These are phyloP conservation scores for Notothenia rossii DNA, from an alignment of 2,113 vertebrate genomes.

Conservation along the genomic window DNA sequence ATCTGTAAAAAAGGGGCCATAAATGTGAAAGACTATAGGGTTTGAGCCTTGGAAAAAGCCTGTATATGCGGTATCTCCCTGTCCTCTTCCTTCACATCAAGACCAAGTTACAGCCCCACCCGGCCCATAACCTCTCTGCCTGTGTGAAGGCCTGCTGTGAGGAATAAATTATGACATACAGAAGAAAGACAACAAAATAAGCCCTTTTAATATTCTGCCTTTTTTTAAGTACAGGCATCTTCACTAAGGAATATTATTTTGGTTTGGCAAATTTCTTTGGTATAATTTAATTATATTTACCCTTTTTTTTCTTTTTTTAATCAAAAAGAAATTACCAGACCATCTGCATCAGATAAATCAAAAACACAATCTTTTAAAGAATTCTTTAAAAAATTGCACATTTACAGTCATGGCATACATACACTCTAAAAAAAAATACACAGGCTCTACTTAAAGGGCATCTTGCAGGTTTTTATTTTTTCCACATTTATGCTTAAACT, in stretches of 20 bases:
- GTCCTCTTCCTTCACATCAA: constrained; percentile 10
- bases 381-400: no score
- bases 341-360: neutral
- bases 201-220: neutral
- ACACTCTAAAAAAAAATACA: no score
- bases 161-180: neutral
- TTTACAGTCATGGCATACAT: no score
- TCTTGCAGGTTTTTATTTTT: no score
- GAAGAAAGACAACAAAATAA: neutral
- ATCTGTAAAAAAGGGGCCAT: constrained; percentile 42
- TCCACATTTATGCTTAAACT: no score
- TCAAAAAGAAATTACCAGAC: neutral
- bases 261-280: neutral
- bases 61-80: constrained; percentile 21
- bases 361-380: no score
- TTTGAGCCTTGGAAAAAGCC: constrained; percentile 50
- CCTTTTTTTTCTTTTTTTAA: no score
- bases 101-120: constrained; percentile 26
- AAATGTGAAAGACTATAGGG: constrained; percentile 49
- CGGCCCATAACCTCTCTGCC: constrained; percentile 20
- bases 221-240: neutral
- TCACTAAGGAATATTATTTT: neutral
- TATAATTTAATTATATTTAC: neutral
- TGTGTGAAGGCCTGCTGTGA: constrained; percentile 23
- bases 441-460: no score